Conservation (phyloP, 1,140 invertebrate species). For the Panagrolaimus sp. region DNA sequence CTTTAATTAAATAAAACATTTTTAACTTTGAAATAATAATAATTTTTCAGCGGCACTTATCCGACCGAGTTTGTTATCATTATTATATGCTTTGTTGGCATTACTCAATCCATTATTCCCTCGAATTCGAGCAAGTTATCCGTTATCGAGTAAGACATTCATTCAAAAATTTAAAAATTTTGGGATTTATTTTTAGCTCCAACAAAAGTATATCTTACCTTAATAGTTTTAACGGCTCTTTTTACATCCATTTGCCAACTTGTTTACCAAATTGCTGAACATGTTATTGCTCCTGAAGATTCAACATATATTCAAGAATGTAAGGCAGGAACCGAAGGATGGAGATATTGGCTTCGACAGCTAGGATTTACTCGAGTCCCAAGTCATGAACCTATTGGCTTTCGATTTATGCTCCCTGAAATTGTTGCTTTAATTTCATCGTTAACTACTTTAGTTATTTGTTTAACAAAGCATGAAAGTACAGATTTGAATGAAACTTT, state of each 20-base stretch:
- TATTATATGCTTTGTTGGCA: conserved; percentile 44
- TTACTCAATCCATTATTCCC: conserved; percentile 42
- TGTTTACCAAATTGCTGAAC: conserved; percentile 42
- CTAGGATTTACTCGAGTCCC: conserved; percentile 38
- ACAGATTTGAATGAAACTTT: conserved; percentile 22
- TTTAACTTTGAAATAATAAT: no score
- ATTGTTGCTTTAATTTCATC: conserved; percentile 41
- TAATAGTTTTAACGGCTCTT: conserved; percentile 25
- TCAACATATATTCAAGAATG: conserved; percentile 30
- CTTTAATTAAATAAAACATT: no score
- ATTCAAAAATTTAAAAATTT: conserved; percentile 11
- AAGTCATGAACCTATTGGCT: background rate
- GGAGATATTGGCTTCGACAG: background rate
- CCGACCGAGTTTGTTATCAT: conserved; percentile 33
- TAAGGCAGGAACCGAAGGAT: background rate
- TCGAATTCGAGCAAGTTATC: conserved; percentile 22
- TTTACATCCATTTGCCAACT: conserved; percentile 33
- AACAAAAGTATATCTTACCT: conserved; percentile 30
- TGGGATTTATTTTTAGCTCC: conserved; percentile 23
- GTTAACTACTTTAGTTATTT: conserved; percentile 44
- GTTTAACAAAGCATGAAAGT: conserved; percentile 16
- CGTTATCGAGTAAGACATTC: conserved; percentile 29
- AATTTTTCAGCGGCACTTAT: no score
- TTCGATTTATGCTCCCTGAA: conserved; percentile 46
- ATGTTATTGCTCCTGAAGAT: conserved; percentile 28